Base-by-base conservation (phyloP, 2,113 vertebrate species). In the Lethenteron reissneri region DNA sequence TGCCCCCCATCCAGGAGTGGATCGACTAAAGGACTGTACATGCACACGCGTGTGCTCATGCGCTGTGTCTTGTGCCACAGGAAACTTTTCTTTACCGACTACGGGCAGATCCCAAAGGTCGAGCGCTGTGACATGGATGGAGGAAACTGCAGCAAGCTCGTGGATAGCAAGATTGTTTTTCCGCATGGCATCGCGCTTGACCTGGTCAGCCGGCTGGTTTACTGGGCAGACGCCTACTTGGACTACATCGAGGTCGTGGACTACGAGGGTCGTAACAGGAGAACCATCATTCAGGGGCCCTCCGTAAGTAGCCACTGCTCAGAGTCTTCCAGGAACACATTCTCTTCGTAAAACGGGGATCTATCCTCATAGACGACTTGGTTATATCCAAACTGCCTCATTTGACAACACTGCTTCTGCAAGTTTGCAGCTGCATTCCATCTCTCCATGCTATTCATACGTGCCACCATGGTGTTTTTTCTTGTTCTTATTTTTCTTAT, bases 271-370 rank as follows among this genome's bases (percentile, higher is more conserved):
- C 64, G 64, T 17, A 21, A 21, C 25, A n/a, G 64, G n/a, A n/a
- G 64, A n/a, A 68, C 64, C 25, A 68, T 68, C 64, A 68, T 68
- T 25, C 64, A 68, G 64, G 64, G 64, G 1, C 25, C 64, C 8
- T 68, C 64, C n/a, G 64, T 68, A 25, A 68, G 89, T n/a, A n/a
- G 12, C 4, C 41, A 41, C 41, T 41, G 41, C 41, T 41, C 41
- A 41, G 25, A 25, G 41, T 41, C 41, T 41, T 41, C 41, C 41
- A 41, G 41, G 41, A 41, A 41, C 41, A 41, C 41, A 41, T 41
- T 41, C 4, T 41, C 6, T 41, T 41, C 6, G 5, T 41, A 41
- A 41, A 41, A 41, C 41, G 41, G 41, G 41, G 25, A 41, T 41
- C 41, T 4, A 41, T 41, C 41, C 41, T 41, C 41, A 7, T 41